These are phyloP conservation scores for Gouania willdenowi DNA, from an alignment of 2,797 vertebrate genomes.

Conservation along the genomic window DNA sequence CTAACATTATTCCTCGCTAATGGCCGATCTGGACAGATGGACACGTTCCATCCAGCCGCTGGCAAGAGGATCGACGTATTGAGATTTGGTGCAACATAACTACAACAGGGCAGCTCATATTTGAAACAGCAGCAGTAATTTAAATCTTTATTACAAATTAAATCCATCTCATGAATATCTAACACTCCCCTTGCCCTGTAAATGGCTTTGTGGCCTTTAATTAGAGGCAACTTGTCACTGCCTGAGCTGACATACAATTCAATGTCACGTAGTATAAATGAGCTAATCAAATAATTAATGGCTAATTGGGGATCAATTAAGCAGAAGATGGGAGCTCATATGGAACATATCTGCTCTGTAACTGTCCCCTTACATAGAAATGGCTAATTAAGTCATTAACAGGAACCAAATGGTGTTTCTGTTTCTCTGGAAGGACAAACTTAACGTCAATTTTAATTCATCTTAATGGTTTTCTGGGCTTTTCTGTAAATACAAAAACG, in stretches of 20 bases:
- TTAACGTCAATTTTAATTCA: constrained; percentile 25
- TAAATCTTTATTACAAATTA: constrained; percentile 62
- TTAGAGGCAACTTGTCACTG: constrained; percentile 63
- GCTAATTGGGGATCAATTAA: constrained; percentile 77
- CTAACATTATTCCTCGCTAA: constrained; percentile 41
- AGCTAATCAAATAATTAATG: constrained; percentile 75
- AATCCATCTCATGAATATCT: constrained; percentile 69
- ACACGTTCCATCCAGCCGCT: constrained; percentile 31
- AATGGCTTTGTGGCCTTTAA: constrained; percentile 61
- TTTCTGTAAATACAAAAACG: constrained; percentile 27
- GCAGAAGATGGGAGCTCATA: constrained; percentile 57
- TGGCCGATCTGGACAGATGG: constrained; percentile 40
- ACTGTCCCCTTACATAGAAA: constrained; percentile 55
- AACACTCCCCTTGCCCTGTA: constrained; percentile 45
- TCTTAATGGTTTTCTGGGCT: constrained; percentile 12
- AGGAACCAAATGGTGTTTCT: constrained; percentile 27
- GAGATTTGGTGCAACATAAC: constrained; percentile 7
- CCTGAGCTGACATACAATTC: constrained; percentile 61
- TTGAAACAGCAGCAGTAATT: constrained; percentile 46
- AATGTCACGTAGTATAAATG: constrained; percentile 63
- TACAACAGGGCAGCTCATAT: constrained; percentile 21
- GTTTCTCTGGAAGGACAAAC: constrained; percentile 17
- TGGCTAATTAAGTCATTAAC: constrained; percentile 53
- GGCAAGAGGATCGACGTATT: constrained; percentile 11
- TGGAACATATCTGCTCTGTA: constrained; percentile 43